Evolutionary conservation across 1,140 invertebrate genomes (phyloP).

Genomic region (Formica exsecta): DNA sequence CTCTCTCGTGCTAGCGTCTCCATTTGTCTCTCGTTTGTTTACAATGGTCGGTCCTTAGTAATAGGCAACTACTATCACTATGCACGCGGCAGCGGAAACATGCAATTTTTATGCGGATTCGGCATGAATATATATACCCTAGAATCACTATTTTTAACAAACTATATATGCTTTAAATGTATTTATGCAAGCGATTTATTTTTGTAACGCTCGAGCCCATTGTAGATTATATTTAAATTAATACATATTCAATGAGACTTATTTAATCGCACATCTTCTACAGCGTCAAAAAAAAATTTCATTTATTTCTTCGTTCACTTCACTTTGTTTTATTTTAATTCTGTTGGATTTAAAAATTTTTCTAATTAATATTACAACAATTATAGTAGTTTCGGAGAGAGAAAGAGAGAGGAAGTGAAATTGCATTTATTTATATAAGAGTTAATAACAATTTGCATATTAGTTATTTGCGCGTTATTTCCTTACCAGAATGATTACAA

Average conservation of each 20-base stretch:
- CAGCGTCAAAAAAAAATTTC: neutral
- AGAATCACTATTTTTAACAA: neutral
- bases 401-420: neutral
- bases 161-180: neutral
- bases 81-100: neutral
- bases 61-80: neutral
- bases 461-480: neutral
- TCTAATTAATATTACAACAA: neutral
- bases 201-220: neutral
- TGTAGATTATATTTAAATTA: neutral
- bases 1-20: conserved; percentile 5
- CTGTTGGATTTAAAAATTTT: neutral
- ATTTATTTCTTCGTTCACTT: neutral
- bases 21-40: conserved; percentile 40
- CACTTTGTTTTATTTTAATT: neutral
- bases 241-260: neutral
- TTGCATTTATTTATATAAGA: too few relatives aligned
- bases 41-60: conserved; percentile 27
- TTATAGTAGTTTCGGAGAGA: neutral
- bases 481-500: neutral
- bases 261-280: neutral
- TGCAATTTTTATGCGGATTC: conserved; percentile 19
- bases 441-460: neutral
- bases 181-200: neutral
- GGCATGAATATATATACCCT: neutral